Percentiles rank a stretch among this genome's conserved stretches.
phyloP scores from a whole-genome alignment of 2,888 invertebrate genomes.

The Carabus problematicus region DNA sequence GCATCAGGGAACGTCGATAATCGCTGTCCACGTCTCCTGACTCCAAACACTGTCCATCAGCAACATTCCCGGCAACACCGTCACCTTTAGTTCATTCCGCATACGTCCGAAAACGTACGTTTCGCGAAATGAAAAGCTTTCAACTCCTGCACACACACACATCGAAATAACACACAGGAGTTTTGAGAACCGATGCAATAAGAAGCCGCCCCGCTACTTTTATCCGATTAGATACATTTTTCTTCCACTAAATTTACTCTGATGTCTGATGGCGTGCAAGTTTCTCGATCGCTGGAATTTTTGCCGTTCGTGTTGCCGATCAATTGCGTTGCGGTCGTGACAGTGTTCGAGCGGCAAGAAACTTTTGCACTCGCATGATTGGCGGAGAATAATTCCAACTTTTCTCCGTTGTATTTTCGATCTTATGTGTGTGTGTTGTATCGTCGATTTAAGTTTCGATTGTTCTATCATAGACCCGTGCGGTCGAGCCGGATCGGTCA shows the following conservation, averaged over 20 bases:
- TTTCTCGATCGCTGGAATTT: constrained; percentile 11
- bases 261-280: constrained; percentile 42
- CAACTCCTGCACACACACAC: constrained; percentile 32
- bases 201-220: constrained; percentile 41
- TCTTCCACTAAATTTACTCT: constrained; percentile 49
- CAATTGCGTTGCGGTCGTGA: constrained; percentile 6
- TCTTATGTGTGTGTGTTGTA: constrained; percentile 8
- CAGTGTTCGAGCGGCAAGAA: not conserved
- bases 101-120: constrained; percentile 23
- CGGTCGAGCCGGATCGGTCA: not conserved
- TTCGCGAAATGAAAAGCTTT: constrained; percentile 42
- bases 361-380: not conserved
- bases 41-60: not conserved
- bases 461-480: constrained; percentile 12
- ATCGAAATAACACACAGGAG: constrained; percentile 42
- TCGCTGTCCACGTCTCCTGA: constrained; percentile 10
- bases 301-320: constrained; percentile 9
- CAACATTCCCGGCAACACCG: not conserved
- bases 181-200: constrained; percentile 30
- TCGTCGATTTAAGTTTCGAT: constrained; percentile 11
- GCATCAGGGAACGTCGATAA: constrained; percentile 9
- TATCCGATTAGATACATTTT: constrained; percentile 47
- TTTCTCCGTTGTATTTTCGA: not conserved
- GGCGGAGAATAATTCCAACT: constrained; percentile 11
- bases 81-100: constrained; percentile 2